Conservation (phyloP, 2,113 vertebrate species). For the Isichthys henryi region DNA sequence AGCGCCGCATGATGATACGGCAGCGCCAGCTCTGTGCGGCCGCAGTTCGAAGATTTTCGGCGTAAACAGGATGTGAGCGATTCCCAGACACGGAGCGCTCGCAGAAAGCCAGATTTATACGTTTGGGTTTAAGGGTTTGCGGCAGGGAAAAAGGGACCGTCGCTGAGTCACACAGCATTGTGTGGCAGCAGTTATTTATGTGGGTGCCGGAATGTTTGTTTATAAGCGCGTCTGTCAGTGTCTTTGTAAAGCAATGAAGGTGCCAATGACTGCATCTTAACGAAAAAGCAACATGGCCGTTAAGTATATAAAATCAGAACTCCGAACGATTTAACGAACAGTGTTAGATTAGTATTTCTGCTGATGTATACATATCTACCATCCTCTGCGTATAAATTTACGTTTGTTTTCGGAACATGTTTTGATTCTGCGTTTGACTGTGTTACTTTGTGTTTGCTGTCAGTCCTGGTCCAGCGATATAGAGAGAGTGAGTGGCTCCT, state of each 20-base stretch:
- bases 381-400: not conserved
- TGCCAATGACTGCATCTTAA: not conserved
- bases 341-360: not conserved
- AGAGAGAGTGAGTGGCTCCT: slow-evolving; percentile 39
- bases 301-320: not conserved
- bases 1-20: slow-evolving; percentile 50
- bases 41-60: slow-evolving; percentile 53
- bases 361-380: not conserved
- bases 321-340: not conserved
- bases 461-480: slow-evolving; percentile 31
- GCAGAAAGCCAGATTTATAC: slow-evolving; percentile 64
- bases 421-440: slow-evolving; percentile 31
- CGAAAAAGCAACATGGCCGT: not conserved
- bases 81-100: slow-evolving; percentile 67
- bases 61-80: slow-evolving; percentile 73
- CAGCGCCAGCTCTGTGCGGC: slow-evolving; percentile 57
- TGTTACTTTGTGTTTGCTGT: slow-evolving; percentile 27
- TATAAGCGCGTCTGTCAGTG: not conserved
- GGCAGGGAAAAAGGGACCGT: slow-evolving; percentile 55
- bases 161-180: slow-evolving; percentile 25
- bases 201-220: slow-evolving; percentile 32
- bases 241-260: not conserved
- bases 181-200: slow-evolving; percentile 22
- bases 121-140: slow-evolving; percentile 60
- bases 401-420: not conserved